phyloP scores from a whole-genome alignment of 2,797 vertebrate species.

The Pagetopsis macropterus region DNA sequence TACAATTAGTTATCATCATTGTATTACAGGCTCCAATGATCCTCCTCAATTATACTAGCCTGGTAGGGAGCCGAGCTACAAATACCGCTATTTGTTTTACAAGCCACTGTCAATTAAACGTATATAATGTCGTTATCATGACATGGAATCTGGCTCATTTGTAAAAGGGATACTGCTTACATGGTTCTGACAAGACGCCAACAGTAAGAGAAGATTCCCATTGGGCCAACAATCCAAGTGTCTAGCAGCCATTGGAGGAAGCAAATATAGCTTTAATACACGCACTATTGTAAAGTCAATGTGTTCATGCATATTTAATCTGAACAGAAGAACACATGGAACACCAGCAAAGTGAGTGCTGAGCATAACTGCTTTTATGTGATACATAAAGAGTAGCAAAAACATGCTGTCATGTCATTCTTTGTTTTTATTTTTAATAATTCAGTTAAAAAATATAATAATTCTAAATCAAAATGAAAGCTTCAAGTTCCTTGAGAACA shows the following conservation, averaged over 20 bases:
- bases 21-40: conserved; percentile 53
- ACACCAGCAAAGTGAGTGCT: not conserved
- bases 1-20: conserved; percentile 60
- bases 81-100: conserved; percentile 50
- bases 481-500: too few species aligned
- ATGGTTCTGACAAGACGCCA: too few species aligned
- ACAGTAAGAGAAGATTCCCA: too few species aligned
- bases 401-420: not conserved
- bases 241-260: too few species aligned
- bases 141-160: conserved; percentile 37
- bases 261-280: too few species aligned
- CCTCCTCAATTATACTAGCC: conserved; percentile 38
- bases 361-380: not conserved
- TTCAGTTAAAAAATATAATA: too few species aligned
- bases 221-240: too few species aligned
- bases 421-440: too few species aligned
- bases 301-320: not conserved
- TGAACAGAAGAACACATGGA: not conserved
- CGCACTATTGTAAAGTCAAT: too few species aligned
- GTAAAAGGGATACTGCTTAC: conserved; percentile 2
- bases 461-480: too few species aligned
- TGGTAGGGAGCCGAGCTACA: conserved; percentile 27
- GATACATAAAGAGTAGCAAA: too few species aligned
- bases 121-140: conserved; percentile 48
- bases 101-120: conserved; percentile 34